A percentile compares a stretch with the other conserved stretches of the same genome.
phyloP scores from a whole-genome alignment of 2,797 vertebrate species.

The Psittacula derbiana region DNA sequence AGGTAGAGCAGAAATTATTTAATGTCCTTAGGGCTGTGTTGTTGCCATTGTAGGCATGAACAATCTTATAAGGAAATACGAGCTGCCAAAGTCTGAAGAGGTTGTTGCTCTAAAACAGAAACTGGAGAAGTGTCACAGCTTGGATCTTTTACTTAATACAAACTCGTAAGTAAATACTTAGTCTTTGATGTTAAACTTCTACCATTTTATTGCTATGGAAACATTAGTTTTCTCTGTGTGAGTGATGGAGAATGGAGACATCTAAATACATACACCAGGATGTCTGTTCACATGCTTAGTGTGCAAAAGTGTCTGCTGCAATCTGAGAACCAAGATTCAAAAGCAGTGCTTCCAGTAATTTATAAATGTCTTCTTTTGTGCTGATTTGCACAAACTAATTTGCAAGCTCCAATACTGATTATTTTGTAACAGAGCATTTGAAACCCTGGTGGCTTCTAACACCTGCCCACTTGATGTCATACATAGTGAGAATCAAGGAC shows the following conservation, averaged over 20 bases:
- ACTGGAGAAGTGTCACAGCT: slow-evolving; percentile 87
- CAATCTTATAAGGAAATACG: slow-evolving; percentile 88
- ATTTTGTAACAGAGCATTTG: background rate
- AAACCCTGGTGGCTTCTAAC: background rate
- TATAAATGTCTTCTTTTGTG: fast-evolving
- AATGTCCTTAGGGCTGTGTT: background rate
- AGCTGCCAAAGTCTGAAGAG: slow-evolving; percentile 85
- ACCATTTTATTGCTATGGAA: background rate
- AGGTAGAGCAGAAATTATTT: background rate
- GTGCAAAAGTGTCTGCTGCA: background rate
- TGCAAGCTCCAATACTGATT: background rate
- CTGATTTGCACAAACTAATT: background rate
- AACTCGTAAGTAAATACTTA: slow-evolving; percentile 80
- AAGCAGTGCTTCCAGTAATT: background rate
- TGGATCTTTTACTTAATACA: slow-evolving; percentile 76
- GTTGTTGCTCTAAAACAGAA: slow-evolving; percentile 87
- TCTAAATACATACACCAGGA: background rate
- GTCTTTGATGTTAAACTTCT: background rate
- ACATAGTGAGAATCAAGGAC: background rate
- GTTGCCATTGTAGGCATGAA: slow-evolving; percentile 82
- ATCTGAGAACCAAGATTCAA: background rate
- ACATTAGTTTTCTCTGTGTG: background rate
- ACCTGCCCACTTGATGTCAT: background rate
- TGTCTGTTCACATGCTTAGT: background rate
- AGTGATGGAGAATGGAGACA: background rate